Conservation (phyloP, 2,113 vertebrate genomes). For the Zapornia atra region DNA sequence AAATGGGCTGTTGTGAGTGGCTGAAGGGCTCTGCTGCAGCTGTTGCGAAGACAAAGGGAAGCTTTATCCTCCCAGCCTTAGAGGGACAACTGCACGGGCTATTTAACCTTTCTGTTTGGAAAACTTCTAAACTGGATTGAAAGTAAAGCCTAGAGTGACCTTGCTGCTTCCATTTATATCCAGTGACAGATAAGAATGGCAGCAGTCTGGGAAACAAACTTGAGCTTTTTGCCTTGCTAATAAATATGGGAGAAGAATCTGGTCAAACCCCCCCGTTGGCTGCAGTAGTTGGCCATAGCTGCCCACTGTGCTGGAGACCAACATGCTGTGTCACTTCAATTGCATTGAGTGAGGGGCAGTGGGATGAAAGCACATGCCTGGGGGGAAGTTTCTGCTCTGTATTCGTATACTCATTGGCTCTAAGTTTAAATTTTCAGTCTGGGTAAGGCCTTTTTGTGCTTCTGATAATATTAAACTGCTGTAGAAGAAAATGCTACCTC, state of each 20-base stretch:
- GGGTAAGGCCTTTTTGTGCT: neutral
- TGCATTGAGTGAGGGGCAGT: neutral
- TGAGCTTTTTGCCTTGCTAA: neutral
- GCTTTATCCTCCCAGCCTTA: constrained; percentile 9
- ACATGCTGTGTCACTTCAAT: neutral
- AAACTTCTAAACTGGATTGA: neutral
- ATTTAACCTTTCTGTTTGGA: constrained; percentile 44
- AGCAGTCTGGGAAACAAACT: neutral
- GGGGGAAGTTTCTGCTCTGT: neutral
- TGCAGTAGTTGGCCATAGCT: neutral
- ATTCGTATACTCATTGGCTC: neutral
- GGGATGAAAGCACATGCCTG: neutral
- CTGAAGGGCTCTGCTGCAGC: neutral
- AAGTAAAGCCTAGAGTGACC: constrained; percentile 15
- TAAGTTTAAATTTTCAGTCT: neutral
- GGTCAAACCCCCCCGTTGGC: neutral
- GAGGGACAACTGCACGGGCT: neutral
- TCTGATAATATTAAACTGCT: neutral
- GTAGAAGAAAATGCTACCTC: neutral
- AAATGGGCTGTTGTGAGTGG: neutral
- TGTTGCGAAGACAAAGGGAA: constrained; percentile 19
- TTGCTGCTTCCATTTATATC: constrained; percentile 53
- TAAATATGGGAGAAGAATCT: constrained; percentile 1
- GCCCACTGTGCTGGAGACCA: neutral
- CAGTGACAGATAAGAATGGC: neutral